Conservation (phyloP, 2,113 vertebrate species). For the Ivindomyrus marchei region DNA sequence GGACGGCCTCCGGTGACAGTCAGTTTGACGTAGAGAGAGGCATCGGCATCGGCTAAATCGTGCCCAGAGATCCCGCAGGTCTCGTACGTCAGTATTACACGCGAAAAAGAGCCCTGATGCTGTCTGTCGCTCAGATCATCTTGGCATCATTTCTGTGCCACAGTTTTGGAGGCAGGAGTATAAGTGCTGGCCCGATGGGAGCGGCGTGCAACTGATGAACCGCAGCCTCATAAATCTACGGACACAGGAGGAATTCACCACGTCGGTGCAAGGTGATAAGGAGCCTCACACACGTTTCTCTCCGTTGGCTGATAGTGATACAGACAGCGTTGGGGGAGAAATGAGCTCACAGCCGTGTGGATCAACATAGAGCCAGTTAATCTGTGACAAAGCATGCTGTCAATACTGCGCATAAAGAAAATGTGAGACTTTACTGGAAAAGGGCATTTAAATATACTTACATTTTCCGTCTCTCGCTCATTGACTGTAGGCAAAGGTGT, state of each 20-base stretch:
- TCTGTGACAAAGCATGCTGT: neutral
- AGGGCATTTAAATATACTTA: constrained; percentile 49
- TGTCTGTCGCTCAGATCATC: neutral
- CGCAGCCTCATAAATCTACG: neutral
- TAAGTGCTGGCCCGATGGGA: neutral
- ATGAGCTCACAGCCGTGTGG: neutral
- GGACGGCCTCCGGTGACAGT: neutral
- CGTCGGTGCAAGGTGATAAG: neutral
- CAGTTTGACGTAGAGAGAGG: neutral
- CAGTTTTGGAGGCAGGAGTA: neutral
- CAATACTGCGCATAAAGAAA: neutral
- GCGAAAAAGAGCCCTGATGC: neutral
- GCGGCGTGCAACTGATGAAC: neutral
- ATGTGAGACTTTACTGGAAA: neutral
- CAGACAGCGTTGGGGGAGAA: neutral
- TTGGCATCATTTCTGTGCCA: neutral
- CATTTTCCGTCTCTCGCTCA: constrained; percentile 75
- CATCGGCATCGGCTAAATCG: neutral
- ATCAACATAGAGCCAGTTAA: neutral
- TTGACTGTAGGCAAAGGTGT: constrained; percentile 79
- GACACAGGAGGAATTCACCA: neutral
- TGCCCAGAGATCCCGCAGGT: neutral
- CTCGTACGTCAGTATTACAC: neutral
- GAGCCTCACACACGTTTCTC: neutral
- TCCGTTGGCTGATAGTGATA: neutral